Base-by-base conservation (phyloP, 2,888 invertebrate genomes). In the Atethmia centrago region DNA sequence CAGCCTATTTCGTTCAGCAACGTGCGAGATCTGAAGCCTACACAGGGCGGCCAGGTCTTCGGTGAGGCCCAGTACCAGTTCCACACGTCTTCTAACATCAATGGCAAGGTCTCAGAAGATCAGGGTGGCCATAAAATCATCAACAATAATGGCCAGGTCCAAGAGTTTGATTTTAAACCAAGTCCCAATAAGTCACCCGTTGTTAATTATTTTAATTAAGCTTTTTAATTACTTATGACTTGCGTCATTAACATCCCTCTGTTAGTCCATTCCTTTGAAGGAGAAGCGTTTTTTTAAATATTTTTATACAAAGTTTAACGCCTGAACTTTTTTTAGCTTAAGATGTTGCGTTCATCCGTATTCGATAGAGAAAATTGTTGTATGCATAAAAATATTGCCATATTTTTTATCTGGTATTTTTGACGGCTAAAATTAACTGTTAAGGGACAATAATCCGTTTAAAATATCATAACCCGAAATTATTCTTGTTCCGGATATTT, bases 121-220 rank as follows among this genome's bases (percentile, higher is more conserved):
- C n/a, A 49, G 1, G 83, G 74, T 0, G 81, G 81, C 1, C 81
- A 81, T 21, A 81, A 81, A 25, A 5, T 81, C 25, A 64, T 81
- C 45, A 81, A 81, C 63, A 12, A 83, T 19, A 75, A 81, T 21
- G 81, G 81, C 21, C 16, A 71, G 25, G 80, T 81, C 8, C 56
- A 79, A 21, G 81, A 81, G 40, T 81, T 83, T 5, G 74, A 81
- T 40, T 79, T 71, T 4, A 79, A 59, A 12, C 81, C 80, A 2
- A 69, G 25, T 14, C 1, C 65, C 14, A 10, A 47, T 5, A 55
- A 56, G 19, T 40, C 61, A 12, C 59, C 59, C 0, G 65, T 74
- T 2, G n/a, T 36, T 53, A 45, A 25, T 63, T 62, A 62, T 14
- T 51, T 68, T 40, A 40, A 40, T 28, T 63, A 21, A 63, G 28